Base-by-base conservation (phyloP, 2,797 vertebrate species). In the Sus cebifrons region DNA sequence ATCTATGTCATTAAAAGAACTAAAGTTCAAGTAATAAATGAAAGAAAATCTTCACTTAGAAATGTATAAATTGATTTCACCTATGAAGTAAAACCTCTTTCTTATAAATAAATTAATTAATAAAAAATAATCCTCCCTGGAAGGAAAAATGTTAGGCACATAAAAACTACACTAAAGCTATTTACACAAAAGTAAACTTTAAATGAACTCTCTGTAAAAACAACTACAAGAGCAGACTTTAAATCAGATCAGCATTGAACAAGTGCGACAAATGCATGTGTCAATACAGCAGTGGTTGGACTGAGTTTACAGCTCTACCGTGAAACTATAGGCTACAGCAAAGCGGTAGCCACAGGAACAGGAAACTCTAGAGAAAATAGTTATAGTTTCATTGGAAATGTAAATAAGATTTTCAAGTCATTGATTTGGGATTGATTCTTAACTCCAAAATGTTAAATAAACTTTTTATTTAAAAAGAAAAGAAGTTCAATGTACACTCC, bases 141-240 rank as follows among this genome's bases (percentile, higher is more conserved):
- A 89, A 89, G 18, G 13, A 52, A 92, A 95, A 91, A 54, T 58
- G 12, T 20, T 68, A 52, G 14, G 2, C 9, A 82, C 5, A 62
- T 82, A 73, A 85, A 93, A 89, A 84, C 10, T 44, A 6, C 6
- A 62, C 77, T 78, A 85, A 71, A 86, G 5, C 3, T 44, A 71
- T 10, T 52, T 81, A 75, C 27, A 40, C 25, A 74, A 85, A 94
- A 89, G 29, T 73, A 71, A 97, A 84, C 52, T 89, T 89, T 54
- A 89, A 86, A 67, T n/a, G 36, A 97, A 91, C 29, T 88, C 13
- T 60, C n/a, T 62, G 58, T 85, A 56, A 85, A 95, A 92, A 29
- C 1, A 44, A 71, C 6, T 52, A n/a, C 2, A 81, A 67, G 10
- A 67, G 9, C 3, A 23, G n/a, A 77, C 7, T 84, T 74, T 87